A percentile compares a stretch with the other conserved stretches of the same genome.
Conservation (phyloP, 1,140 invertebrate genomes). For the Penaeus indicus region DNA sequence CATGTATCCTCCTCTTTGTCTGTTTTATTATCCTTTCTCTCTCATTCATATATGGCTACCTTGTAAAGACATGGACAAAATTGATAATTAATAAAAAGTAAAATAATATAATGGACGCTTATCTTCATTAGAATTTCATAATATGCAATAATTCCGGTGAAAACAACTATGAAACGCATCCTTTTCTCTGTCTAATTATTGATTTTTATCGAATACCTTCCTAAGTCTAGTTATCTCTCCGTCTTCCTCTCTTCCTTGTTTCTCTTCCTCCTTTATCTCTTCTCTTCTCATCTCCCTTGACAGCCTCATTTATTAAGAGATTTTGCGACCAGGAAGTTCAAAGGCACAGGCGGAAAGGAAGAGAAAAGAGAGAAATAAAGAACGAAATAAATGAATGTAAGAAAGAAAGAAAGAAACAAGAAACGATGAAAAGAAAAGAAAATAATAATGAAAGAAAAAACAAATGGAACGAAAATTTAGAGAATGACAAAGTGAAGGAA, state of each 20-base stretch:
- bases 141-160: no score
- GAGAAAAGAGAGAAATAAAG: slow-evolving; percentile 28
- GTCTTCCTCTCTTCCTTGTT: neutral
- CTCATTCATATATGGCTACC: no score
- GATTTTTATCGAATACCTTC: no score
- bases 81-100: no score
- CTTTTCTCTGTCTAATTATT: no score
- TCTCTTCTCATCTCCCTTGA: neutral
- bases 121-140: no score
- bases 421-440: neutral
- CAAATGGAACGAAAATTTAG: neutral
- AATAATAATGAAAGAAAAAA: neutral
- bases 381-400: neutral
- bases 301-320: neutral
- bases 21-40: no score
- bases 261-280: slow-evolving; percentile 10
- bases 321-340: neutral
- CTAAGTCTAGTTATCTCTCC: neutral
- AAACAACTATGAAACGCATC: no score
- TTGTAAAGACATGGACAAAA: no score
- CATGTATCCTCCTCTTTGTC: no score
- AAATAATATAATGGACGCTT: no score
- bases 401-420: neutral
- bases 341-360: slow-evolving; percentile 2
- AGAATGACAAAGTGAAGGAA: neutral